Base-by-base conservation (phyloP, 2,113 vertebrate species). In the Thalassarche chlororhynchos region DNA sequence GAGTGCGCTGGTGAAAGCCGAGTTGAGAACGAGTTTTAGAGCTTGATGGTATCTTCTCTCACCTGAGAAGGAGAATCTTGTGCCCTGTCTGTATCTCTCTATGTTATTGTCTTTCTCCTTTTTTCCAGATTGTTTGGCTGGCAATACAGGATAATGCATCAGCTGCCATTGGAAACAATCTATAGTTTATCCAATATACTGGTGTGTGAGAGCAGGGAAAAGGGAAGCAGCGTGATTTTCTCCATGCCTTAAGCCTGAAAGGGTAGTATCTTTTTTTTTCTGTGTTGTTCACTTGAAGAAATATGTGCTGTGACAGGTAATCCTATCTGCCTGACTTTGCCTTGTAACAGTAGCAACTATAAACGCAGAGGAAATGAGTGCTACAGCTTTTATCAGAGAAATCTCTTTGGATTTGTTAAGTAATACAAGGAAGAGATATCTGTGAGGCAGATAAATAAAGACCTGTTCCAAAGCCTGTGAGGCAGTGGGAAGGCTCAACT, bases 141-240 rank as follows among this genome's bases (percentile, higher is more conserved):
- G 36, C 44, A 52, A 6, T 3, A 2, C n/a, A 15, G 9, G 29
- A 12, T 28, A 14, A 32, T 0, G 1, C 15, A 5, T 32, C 21
- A 20, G 31, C n/a, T 75, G 21, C 21, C 5, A 3, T 6, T 51
- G 36, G 26, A 49, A 76, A 15, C 24, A 7, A 10, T 13, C 16
- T 18, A 17, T 10, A 8, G 7, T 32, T 46, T 52, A 46, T 38
- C 17, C 24, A 14, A 5, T 8, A 5, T 13, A 9, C 10, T 52
- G 10, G 9, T 47, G 34, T 31, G 68, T 26, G 66, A 64, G 28
- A 58, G 32, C 10, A 14, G 36, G 36, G 17, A 58, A 49, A 54
- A 58, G 34, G 14, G 20, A 31, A 58, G 28, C 6, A 47, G 34
- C 11, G 2, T 9, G 2, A 13, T 38, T 28, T 68, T 51, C 23